These are phyloP conservation scores for Cyclargus thomasi DNA, from an alignment of 1,140 invertebrate species.

Conservation along the genomic window DNA sequence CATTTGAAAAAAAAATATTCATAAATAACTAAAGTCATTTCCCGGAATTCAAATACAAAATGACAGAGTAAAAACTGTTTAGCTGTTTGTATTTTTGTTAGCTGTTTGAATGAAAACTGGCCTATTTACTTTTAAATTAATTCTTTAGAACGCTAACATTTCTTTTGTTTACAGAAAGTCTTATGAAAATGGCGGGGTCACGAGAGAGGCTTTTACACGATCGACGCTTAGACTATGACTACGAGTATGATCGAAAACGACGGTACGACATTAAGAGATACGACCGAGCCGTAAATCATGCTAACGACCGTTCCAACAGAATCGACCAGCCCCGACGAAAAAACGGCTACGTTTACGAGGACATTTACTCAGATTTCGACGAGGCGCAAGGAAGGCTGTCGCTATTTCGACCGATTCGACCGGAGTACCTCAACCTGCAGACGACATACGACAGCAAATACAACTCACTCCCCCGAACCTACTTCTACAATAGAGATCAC, in stretches of 20 bases:
- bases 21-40: too few species aligned
- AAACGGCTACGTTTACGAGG: slow-evolving; percentile 72
- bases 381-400: slow-evolving; percentile 65
- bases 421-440: slow-evolving; percentile 67
- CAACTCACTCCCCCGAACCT: slow-evolving; percentile 55
- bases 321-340: slow-evolving; percentile 50
- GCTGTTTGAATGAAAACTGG: too few species aligned
- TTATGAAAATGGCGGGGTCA: slow-evolving; percentile 62
- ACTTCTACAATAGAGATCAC: slow-evolving; percentile 52
- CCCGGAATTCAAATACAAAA: too few species aligned
- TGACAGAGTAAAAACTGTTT: too few species aligned
- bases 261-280: slow-evolving; percentile 30
- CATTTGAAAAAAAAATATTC: too few species aligned
- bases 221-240: slow-evolving; percentile 43
- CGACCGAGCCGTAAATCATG: slow-evolving; percentile 23
- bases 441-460: slow-evolving; percentile 57
- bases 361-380: slow-evolving; percentile 69
- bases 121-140: too few species aligned
- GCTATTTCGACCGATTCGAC: slow-evolving; percentile 67
- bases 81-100: too few species aligned
- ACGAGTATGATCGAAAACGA: slow-evolving; percentile 45
- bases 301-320: slow-evolving; percentile 30
- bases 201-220: slow-evolving; percentile 59
- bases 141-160: background rate
- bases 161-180: slow-evolving; percentile 38